Percentiles rank a stretch among this genome's conserved stretches.
Conservation (phyloP, 2,113 vertebrate genomes). For the Pygoscelis adeliae region DNA sequence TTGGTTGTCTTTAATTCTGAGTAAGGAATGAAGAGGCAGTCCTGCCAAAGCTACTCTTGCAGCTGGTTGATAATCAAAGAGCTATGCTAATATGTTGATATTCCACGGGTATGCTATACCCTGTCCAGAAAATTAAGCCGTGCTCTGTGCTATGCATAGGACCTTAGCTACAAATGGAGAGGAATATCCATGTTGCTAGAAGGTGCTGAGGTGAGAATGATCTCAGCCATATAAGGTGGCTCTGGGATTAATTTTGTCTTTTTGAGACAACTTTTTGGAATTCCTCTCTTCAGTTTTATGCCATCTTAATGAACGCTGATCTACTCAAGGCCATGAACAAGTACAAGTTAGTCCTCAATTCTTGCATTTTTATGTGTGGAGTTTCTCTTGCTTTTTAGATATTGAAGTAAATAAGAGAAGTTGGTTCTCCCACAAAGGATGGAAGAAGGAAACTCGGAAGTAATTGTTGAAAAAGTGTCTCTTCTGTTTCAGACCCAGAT, state of each 20-base stretch:
- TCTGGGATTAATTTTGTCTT: background rate
- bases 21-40: background rate
- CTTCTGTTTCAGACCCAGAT: background rate
- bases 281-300: background rate
- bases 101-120: background rate
- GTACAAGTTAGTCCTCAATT: background rate
- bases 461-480: background rate
- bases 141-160: background rate
- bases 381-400: background rate
- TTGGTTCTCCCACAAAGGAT: background rate
- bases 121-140: background rate
- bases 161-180: background rate
- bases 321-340: background rate
- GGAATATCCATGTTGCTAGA: background rate
- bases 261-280: background rate
- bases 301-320: background rate
- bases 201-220: background rate
- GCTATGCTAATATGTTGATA: accelerated
- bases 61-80: background rate
- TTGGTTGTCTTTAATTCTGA: background rate
- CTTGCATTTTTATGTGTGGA: background rate
- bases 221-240: background rate
- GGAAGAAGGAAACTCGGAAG: background rate
- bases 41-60: background rate
- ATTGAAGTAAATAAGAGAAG: background rate